phyloP scores from a whole-genome alignment of 2,113 vertebrate species.

The Corapipo altera region DNA sequence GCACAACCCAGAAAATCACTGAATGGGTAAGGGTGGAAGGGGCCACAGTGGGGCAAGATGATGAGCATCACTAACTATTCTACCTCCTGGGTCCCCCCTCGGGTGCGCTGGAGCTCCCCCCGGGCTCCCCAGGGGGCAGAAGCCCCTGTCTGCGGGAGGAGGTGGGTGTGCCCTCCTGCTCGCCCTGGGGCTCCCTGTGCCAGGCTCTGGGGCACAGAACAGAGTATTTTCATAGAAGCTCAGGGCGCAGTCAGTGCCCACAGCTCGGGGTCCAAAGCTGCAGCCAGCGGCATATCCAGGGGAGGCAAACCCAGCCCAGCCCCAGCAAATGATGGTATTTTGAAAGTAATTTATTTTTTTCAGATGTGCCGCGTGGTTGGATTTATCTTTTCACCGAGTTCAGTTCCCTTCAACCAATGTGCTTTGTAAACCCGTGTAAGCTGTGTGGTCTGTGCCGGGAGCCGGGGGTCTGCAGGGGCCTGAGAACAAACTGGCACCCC shows the following conservation, averaged over 20 bases:
- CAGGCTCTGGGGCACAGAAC: neutral
- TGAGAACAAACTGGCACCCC: neutral
- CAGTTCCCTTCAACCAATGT: constrained; percentile 38
- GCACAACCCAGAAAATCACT: neutral
- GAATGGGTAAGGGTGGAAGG: neutral
- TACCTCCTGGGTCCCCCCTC: constrained; percentile 66
- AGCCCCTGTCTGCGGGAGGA: neutral
- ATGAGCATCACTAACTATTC: constrained; percentile 42
- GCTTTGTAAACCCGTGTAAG: constrained; percentile 26
- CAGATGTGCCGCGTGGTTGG: constrained; percentile 44
- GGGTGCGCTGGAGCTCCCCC: neutral
- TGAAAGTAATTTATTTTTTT: constrained; percentile 74
- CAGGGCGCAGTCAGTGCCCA: neutral
- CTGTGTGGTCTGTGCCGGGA: constrained; percentile 30
- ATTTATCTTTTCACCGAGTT: constrained; percentile 32
- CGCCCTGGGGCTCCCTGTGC: neutral
- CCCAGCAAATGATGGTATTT: constrained; percentile 61
- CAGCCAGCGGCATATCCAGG: neutral
- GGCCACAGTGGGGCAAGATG: neutral
- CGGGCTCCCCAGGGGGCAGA: neutral
- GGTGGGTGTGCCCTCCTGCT: neutral
- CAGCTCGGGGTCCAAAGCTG: neutral
- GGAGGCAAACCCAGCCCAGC: constrained; percentile 30
- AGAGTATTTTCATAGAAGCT: constrained; percentile 32
- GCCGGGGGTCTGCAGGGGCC: neutral